Percentiles rank a stretch among this genome's conserved stretches.
Evolutionary conservation across 2,888 invertebrate genomes (phyloP).

Genomic region (Silvanus unidentatus): DNA sequence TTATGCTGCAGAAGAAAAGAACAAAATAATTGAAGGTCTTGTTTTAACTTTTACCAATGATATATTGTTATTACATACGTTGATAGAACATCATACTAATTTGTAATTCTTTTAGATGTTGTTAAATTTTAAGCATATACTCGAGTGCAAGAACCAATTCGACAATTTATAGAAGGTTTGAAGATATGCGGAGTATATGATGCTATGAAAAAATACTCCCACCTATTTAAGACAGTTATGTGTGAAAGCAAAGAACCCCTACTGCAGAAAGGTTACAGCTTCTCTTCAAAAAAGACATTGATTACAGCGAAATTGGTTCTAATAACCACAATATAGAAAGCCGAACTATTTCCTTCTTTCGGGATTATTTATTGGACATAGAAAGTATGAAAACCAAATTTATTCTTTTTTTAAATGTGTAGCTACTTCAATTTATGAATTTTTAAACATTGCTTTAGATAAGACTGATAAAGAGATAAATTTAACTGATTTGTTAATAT

Average conservation of each 20-base stretch:
- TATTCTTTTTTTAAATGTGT: not conserved
- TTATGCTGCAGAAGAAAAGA: conserved; percentile 1
- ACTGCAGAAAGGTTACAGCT: not conserved
- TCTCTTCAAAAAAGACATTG: not conserved
- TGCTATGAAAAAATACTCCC: conserved; percentile 1
- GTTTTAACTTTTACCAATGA: not conserved
- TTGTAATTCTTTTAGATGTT: not conserved
- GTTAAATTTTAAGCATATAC: not conserved
- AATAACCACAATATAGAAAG: not conserved
- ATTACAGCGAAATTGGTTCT: not conserved
- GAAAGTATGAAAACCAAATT: conserved; percentile 5
- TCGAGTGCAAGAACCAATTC: not conserved
- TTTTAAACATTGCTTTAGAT: no score
- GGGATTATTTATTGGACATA: conserved; percentile 3
- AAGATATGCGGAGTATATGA: not conserved
- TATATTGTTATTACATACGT: not conserved
- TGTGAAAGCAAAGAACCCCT: not conserved
- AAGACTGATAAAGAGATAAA: not conserved
- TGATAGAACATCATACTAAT: not conserved
- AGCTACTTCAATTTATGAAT: not conserved
- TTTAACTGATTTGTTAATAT: conserved; percentile 4
- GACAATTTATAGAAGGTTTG: conserved; percentile 5
- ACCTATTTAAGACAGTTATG: not conserved
- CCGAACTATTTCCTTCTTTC: not conserved
- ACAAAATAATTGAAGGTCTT: conserved; percentile 2